These are phyloP conservation scores for Platycercus adscitus DNA, from an alignment of 2,113 vertebrate genomes.

Conservation along the genomic window DNA sequence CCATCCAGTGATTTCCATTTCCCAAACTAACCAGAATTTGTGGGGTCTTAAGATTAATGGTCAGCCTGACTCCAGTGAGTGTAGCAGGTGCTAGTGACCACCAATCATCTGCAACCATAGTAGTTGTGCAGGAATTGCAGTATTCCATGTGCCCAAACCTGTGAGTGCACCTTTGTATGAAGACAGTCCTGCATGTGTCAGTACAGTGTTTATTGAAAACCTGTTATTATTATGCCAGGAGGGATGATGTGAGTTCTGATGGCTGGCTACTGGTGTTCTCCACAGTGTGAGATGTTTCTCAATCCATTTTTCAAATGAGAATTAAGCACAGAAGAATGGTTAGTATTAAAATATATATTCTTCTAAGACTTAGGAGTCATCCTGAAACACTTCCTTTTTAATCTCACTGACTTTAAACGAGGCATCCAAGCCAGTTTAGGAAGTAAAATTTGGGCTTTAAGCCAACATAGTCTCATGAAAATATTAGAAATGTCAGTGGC, in stretches of 20 bases:
- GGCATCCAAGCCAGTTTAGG: neutral
- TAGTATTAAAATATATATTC: neutral
- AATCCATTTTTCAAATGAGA: neutral
- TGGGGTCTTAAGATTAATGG: neutral
- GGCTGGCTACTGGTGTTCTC: neutral
- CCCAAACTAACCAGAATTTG: neutral
- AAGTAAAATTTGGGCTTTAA: neutral
- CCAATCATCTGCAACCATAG: accelerated
- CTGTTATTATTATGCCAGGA: accelerated
- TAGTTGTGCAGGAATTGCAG: neutral
- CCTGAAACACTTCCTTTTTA: neutral
- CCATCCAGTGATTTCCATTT: neutral
- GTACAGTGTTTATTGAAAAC: neutral
- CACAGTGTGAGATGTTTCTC: neutral
- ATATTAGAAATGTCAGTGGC: neutral
- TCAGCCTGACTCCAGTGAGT: neutral
- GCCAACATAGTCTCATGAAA: neutral
- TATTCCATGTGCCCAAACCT: neutral
- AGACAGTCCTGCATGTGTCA: neutral
- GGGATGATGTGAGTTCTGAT: neutral
- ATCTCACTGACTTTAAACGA: neutral
- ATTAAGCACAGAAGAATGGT: neutral
- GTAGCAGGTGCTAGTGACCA: neutral
- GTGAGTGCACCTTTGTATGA: accelerated
- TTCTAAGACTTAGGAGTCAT: neutral